These are phyloP conservation scores for Ochotona curzoniae DNA, from an alignment of 2,113 vertebrate genomes.

Conservation along the genomic window DNA sequence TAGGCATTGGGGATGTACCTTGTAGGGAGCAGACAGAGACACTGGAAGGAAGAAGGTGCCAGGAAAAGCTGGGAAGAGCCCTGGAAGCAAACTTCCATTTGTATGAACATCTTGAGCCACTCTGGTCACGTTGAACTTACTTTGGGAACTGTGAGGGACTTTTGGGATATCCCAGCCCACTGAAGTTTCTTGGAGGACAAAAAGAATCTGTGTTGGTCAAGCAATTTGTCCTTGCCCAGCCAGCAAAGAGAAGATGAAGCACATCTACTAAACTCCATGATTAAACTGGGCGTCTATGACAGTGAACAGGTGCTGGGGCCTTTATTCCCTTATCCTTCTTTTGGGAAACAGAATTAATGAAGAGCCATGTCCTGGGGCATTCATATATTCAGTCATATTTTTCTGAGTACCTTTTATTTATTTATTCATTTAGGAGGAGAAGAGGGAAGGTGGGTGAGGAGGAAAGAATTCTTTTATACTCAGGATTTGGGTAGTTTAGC, in stretches of 20 bases:
- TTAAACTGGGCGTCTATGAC: background rate
- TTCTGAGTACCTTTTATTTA: background rate
- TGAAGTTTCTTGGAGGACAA: background rate
- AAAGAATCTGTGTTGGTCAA: background rate
- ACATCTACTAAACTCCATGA: accelerated
- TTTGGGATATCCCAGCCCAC: background rate
- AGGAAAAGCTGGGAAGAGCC: background rate
- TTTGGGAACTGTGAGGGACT: background rate
- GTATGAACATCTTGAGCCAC: too few species aligned
- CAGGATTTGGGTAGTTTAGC: too few species aligned
- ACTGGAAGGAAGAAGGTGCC: background rate
- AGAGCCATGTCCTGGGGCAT: too few species aligned
- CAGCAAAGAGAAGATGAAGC: background rate
- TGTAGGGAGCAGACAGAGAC: background rate
- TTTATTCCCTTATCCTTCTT: background rate
- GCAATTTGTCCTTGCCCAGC: background rate
- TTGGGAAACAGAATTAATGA: background rate
- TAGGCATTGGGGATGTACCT: too few species aligned
- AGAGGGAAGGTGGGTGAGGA: too few species aligned
- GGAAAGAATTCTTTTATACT: too few species aligned
- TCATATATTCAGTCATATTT: background rate
- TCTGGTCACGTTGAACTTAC: background rate
- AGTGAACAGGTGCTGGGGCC: background rate
- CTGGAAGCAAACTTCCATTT: background rate
- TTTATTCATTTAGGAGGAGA: too few species aligned